These are phyloP conservation scores for Eristalis pertinax DNA, from an alignment of 2,888 invertebrate species.

Conservation along the genomic window DNA sequence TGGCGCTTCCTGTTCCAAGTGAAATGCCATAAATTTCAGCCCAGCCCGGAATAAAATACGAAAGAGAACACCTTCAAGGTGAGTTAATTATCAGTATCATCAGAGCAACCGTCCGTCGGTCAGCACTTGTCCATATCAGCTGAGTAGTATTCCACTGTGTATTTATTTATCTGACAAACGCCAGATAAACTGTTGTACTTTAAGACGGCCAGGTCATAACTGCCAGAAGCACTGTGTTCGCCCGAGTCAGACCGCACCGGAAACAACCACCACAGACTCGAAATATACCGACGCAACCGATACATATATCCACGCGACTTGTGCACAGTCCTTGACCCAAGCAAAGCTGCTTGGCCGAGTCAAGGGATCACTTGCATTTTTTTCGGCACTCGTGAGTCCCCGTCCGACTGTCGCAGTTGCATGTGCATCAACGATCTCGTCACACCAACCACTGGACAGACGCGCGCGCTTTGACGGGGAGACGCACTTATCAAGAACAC, in stretches of 20 bases:
- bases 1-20: not conserved
- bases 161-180: slow-evolving; percentile 41
- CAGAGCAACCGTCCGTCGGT: not conserved
- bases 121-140: slow-evolving; percentile 7
- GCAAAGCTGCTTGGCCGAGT: slow-evolving; percentile 15
- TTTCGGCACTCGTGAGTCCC: not conserved
- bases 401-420: too few species aligned
- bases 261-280: not conserved
- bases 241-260: slow-evolving; percentile 10
- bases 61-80: not conserved
- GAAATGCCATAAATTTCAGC: not conserved
- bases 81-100: not conserved
- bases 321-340: slow-evolving; percentile 58
- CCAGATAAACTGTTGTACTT: slow-evolving; percentile 46
- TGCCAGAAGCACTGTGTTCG: slow-evolving; percentile 23
- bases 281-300: slow-evolving; percentile 24
- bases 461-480: not conserved
- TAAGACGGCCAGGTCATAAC: slow-evolving; percentile 19
- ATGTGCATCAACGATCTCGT: not conserved
- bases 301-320: not conserved
- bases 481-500: slow-evolving; percentile 39
- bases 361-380: slow-evolving; percentile 11
- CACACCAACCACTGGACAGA: not conserved
- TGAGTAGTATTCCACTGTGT: slow-evolving; percentile 27
- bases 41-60: not conserved